Conservation (phyloP, 2,113 vertebrate genomes). For the Mastomys natalensis region DNA sequence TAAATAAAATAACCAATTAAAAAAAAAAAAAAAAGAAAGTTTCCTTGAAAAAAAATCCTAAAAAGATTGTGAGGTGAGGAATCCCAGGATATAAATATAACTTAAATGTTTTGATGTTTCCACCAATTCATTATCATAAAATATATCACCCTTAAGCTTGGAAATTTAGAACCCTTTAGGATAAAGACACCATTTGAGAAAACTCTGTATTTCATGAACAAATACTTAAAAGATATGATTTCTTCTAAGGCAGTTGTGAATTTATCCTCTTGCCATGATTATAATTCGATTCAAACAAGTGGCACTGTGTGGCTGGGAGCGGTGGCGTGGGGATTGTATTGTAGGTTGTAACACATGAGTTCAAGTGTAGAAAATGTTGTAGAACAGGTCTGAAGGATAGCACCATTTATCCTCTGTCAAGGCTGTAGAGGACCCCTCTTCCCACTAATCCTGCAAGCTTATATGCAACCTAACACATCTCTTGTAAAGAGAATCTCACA, state of each 20-base stretch:
- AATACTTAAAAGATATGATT: background rate
- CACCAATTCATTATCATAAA: background rate
- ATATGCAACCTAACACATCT: conserved; percentile 29
- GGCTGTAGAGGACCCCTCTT: conserved; percentile 63
- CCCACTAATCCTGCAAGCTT: conserved; percentile 64
- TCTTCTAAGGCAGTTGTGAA: background rate
- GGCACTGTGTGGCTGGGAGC: background rate
- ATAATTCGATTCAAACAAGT: background rate
- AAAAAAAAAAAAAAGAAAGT: background rate
- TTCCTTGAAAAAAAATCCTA: background rate
- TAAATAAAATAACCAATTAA: too few relatives aligned
- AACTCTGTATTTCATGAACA: background rate
- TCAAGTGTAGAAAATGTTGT: conserved; percentile 67
- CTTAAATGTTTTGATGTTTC: conserved; percentile 7
- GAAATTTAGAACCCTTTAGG: background rate
- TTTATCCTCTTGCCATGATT: background rate
- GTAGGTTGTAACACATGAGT: background rate
- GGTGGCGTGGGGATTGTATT: background rate
- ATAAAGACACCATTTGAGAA: background rate
- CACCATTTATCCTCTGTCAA: conserved; percentile 61
- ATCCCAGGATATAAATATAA: background rate
- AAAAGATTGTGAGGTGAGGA: background rate
- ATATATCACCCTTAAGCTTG: background rate
- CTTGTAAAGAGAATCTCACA: background rate
- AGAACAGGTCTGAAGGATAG: conserved; percentile 73